Percentiles rank a stretch among this genome's conserved stretches.
Conservation (phyloP, 2,113 vertebrate species). For the Toxotes chatareus region DNA sequence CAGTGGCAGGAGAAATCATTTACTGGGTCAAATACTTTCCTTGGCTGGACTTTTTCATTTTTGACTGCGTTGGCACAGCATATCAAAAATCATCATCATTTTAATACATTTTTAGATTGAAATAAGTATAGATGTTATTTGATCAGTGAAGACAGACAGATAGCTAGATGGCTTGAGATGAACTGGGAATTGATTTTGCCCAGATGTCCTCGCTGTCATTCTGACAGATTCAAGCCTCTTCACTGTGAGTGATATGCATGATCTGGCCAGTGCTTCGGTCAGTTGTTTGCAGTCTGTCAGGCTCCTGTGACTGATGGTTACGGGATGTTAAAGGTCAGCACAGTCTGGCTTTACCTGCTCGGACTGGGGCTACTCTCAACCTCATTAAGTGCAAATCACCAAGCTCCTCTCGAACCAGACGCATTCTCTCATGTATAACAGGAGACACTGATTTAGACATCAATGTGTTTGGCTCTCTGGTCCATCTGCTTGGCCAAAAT, state of each 20-base stretch:
- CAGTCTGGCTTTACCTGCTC: conserved; percentile 47
- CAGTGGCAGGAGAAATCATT: too few relatives aligned
- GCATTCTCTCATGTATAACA: conserved; percentile 66
- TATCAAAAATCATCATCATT: neutral
- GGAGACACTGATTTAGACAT: conserved; percentile 57
- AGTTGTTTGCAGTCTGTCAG: conserved; percentile 55
- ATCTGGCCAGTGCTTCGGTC: neutral
- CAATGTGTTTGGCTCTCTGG: conserved; percentile 33
- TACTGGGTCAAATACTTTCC: too few relatives aligned
- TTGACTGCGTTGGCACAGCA: too few relatives aligned
- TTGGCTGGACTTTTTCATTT: too few relatives aligned
- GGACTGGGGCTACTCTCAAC: conserved; percentile 42
- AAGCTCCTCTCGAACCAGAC: conserved; percentile 47
- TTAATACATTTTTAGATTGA: neutral
- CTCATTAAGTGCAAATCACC: conserved; percentile 72
- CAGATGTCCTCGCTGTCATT: neutral
- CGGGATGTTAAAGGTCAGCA: conserved; percentile 61
- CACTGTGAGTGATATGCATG: conserved; percentile 27
- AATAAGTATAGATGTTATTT: neutral
- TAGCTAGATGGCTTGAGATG: neutral
- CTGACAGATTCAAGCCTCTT: neutral
- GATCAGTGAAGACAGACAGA: neutral
- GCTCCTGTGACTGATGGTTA: conserved; percentile 59
- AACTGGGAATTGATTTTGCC: conserved; percentile 20
- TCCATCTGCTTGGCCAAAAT: conserved; percentile 52